A percentile compares a stretch with the other conserved stretches of the same genome.
Conservation (phyloP, 2,888 invertebrate genomes). For the Noctuana brunneofusca region DNA sequence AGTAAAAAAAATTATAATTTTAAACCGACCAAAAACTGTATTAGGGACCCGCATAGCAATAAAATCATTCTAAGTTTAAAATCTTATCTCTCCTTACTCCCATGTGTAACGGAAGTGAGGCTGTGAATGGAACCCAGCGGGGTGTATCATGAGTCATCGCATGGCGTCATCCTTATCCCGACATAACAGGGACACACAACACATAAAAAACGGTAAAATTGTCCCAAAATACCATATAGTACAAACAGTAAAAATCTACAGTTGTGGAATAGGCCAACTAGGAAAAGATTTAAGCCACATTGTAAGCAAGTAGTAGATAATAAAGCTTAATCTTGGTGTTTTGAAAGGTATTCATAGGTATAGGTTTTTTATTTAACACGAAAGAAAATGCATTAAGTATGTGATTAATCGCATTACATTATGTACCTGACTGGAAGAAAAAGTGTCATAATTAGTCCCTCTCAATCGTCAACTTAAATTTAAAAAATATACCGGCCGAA, state of each 20-base stretch:
- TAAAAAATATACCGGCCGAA: too few relatives aligned
- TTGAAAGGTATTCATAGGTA: too few relatives aligned
- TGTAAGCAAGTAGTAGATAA: background rate
- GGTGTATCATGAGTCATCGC: constrained; percentile 11
- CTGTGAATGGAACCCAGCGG: constrained; percentile 4
- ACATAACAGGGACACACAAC: background rate
- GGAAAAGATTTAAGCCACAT: background rate
- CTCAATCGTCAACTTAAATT: too few relatives aligned
- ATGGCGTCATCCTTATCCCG: constrained; percentile 20
- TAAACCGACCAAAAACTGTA: background rate
- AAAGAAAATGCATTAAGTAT: too few relatives aligned
- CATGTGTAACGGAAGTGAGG: constrained; percentile 16
- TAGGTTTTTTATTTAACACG: too few relatives aligned
- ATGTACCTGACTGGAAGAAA: too few relatives aligned
- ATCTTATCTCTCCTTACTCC: background rate
- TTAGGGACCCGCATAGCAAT: background rate
- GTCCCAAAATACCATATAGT: constrained; percentile 6
- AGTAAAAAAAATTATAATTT: background rate
- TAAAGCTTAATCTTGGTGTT: too few relatives aligned
- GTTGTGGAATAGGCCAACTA: background rate
- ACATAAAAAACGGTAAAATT: constrained; percentile 7
- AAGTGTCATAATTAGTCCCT: too few relatives aligned
- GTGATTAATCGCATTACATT: too few relatives aligned
- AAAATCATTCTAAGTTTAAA: background rate
- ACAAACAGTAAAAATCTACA: too few relatives aligned